Evolutionary conservation across 2,888 invertebrate genomes (phyloP), one percentile per base, ranked within the genome.

Genomic region (Dichetophora obliterata): DNA sequence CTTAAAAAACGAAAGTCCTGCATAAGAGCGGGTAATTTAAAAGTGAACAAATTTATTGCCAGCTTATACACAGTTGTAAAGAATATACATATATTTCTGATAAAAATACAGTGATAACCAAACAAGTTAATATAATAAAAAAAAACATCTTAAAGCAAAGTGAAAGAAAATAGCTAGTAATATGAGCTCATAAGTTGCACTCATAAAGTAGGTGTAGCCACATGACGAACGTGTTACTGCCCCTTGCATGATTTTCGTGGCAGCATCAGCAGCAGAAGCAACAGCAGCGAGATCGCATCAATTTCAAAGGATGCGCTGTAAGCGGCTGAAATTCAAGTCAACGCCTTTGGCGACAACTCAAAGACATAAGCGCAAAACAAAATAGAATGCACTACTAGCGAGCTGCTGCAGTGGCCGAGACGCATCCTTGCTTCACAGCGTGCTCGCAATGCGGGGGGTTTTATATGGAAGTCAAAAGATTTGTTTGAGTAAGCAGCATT

Each of bases 281-380:
- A 68, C 68, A 50, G 48, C 75, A 54, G 57, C 59, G 43, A 59
- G 74, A 76, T 74, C 76, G 74, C 78, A 78, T 78, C 70, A 70
- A 59, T 78, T 75, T 78, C 76, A 78, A 78, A 78, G 78, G 78
- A 78, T 73, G 75, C 65, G 76, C 72, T 68, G 19, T 63, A 50
- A 19, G 22, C 63, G n/a, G 31, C 50, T 31, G 52, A 52, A 50
- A 61, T 72, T 48, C 6, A 52, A 73, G 73, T 63, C 73, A 54
- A 66, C 74, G 74, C 74, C 74, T 65, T 74, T 54, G 74, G 74
- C 74, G 74, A 74, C 74, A 74, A 27, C 24, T 24, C 11, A 31
- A 27, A 61, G 16, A 31, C 14, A 27, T 2, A 3, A 11, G 63
- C 63, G n/a, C 2, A 8, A 6, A 5, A 11, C 22, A 59, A 3